Base-by-base conservation (phyloP, 2,113 vertebrate genomes). In the Leucosticte australis region DNA sequence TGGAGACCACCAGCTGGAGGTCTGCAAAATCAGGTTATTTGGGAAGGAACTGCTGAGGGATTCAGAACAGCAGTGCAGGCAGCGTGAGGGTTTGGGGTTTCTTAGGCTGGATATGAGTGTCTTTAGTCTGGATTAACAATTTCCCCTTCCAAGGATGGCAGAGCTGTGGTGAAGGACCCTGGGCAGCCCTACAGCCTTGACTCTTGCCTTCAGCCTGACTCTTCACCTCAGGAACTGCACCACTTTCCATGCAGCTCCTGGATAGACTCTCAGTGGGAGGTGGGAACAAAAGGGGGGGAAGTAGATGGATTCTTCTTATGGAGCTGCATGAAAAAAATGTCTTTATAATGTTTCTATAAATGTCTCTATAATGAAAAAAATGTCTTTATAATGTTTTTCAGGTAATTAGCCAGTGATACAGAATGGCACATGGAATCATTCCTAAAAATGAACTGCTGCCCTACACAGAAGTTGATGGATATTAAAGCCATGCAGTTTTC, bases 21-120 rank as follows among this genome's bases (percentile, higher is more conserved):
- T 10, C 63, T 73, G 64, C 44, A 57, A 73, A 44, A 21, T n/a
- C 7, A 13, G 0, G 0, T 47, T 53, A 47, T 35, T 69, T 53
- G 28, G 39, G 63, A 52, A 86, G 41, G 39, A 85, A 49, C 10
- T 59, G 28, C 22, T 75, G 35, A 79, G 49, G 33, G 47, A 23
- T 18, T 67, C 42, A 59, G 31, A 64, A 10, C 8, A 85, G 82
- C 79, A 41, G 9, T 11, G 35, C 14, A n/a, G 23, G 6, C 49
- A 59, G 13, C 0, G 0, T 56, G 42, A 55, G 20, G 12, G 33
- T 9, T 57, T 57, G 3, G 1, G 26, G 30, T 35, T 65, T 35
- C 44, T 11, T 13, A 4, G 31, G 24, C 27, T 83, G 63, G 92
- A 69, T 22, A 19, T 0, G 19, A 65, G 12, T n/a, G 27, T 28